Percentiles rank a stretch among this genome's conserved stretches.
These are phyloP conservation scores for Steatocranus sp. DNA, from an alignment of 2,797 vertebrate genomes.

Conservation along the genomic window DNA sequence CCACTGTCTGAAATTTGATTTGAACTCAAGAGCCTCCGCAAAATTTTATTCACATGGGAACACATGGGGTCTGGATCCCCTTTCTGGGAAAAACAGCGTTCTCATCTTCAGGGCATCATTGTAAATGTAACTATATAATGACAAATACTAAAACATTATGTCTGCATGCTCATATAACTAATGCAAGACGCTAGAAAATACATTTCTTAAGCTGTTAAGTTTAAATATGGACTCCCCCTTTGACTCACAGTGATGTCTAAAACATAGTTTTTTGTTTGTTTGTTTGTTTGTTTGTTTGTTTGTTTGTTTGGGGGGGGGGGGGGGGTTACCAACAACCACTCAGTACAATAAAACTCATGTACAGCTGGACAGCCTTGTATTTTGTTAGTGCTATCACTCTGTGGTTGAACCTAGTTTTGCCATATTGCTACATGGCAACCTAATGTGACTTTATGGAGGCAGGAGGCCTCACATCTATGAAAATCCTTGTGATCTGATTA, in stretches of 20 bases:
- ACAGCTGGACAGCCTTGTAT: neutral
- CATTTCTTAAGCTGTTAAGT: neutral
- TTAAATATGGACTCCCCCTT: neutral
- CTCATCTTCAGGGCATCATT: neutral
- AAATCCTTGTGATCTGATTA: neutral
- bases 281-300: fast-evolving
- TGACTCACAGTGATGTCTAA: neutral
- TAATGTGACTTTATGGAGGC: neutral
- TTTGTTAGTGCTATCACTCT: neutral
- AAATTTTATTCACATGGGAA: neutral
- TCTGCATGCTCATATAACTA: neutral
- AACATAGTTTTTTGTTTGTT: neutral
- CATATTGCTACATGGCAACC: neutral
- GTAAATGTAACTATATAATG: neutral
- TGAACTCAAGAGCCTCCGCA: neutral
- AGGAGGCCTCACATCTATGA: neutral
- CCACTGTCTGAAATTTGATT: neutral
- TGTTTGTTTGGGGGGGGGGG: neutral
- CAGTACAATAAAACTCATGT: neutral
- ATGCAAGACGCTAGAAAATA: neutral
- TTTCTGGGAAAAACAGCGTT: neutral
- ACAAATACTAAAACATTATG: neutral
- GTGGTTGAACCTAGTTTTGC: neutral
- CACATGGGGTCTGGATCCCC: neutral
- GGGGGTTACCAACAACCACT: neutral